Evolutionary conservation across 2,797 vertebrate species (phyloP).

Genomic region (Mormyrus proboscirostris): DNA sequence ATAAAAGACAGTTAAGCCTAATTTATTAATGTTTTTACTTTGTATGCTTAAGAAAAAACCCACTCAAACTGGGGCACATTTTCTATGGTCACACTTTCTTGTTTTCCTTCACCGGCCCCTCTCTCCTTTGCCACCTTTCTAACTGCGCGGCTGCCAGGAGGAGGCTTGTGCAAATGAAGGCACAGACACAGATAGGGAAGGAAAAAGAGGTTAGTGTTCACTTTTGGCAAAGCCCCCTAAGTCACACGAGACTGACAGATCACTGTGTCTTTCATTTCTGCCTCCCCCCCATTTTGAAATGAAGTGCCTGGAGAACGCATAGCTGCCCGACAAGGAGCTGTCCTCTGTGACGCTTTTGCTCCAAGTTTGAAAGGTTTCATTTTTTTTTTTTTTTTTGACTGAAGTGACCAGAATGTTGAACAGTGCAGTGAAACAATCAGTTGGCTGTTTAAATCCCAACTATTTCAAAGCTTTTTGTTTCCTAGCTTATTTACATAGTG

Average conservation of each 20-base stretch:
- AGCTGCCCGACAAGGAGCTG: not conserved
- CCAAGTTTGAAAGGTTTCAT: constrained; percentile 13
- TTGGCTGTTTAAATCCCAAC: not conserved
- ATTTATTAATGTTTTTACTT: not conserved
- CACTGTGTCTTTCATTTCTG: constrained; percentile 2
- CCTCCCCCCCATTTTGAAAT: not conserved
- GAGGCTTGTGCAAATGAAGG: not conserved
- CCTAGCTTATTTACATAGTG: not conserved
- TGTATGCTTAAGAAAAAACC: not conserved
- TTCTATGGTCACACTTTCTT: not conserved
- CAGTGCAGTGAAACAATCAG: not conserved
- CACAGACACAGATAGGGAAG: not conserved
- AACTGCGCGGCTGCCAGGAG: not conserved
- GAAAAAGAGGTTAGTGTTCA: not conserved
- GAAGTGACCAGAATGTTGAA: not conserved
- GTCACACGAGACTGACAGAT: constrained; percentile 3
- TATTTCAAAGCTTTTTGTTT: not conserved
- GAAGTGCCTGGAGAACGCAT: not conserved
- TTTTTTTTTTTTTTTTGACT: not conserved
- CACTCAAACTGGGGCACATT: not conserved
- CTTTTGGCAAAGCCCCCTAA: not conserved
- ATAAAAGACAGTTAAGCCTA: not conserved
- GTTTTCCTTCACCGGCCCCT: not conserved
- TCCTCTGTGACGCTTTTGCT: not conserved
- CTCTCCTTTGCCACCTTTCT: not conserved